Evolutionary conservation across 2,797 vertebrate genomes (phyloP).

Genomic region (Galagoides demidoff): DNA sequence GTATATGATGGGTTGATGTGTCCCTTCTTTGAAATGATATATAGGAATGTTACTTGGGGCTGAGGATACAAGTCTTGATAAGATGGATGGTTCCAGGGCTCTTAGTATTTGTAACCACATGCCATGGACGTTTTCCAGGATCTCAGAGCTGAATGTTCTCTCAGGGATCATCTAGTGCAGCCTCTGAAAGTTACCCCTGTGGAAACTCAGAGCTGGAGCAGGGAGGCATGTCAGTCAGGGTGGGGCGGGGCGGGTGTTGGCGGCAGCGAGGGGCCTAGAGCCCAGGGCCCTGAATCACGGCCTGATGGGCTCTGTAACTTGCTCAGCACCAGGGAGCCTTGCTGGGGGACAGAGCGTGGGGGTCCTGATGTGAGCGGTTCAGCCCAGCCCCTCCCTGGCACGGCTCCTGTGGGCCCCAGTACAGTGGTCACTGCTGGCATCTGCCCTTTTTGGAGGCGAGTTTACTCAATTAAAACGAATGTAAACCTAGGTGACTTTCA

Average conservation of each 20-base stretch:
- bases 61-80: neutral
- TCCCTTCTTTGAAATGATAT: neutral
- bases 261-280: neutral
- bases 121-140: neutral
- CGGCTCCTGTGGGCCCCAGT: neutral
- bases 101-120: neutral
- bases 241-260: neutral
- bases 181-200: neutral
- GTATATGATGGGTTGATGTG: rapidly evolving
- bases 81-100: neutral
- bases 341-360: neutral
- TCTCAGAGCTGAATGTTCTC: rapidly evolving
- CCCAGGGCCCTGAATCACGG: too few relatives aligned
- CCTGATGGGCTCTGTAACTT: neutral
- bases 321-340: rapidly evolving
- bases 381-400: neutral
- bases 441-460: neutral
- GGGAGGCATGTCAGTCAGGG: rapidly evolving
- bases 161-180: rapidly evolving
- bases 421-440: rapidly evolving
- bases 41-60: neutral
- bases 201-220: neutral
- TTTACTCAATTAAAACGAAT: neutral
- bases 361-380: rapidly evolving
- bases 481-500: neutral